phyloP scores from a whole-genome alignment of 2,113 vertebrate species.

The Nipponia nippon region DNA sequence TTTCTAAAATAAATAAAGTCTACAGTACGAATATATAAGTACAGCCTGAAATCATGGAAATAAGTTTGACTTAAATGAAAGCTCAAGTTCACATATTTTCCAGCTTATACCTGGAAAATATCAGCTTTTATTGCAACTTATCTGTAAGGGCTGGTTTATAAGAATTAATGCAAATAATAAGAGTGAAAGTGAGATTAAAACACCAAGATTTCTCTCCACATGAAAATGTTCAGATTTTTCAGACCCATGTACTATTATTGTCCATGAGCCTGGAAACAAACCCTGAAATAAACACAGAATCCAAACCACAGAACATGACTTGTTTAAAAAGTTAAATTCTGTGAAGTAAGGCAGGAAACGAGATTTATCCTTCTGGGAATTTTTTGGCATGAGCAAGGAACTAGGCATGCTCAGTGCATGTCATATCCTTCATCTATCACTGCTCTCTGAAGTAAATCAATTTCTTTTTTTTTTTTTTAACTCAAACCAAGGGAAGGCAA shows the following conservation, averaged over 20 bases:
- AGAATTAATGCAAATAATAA: conserved; percentile 75
- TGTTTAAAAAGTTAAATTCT: conserved; percentile 82
- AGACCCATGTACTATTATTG: conserved; percentile 66
- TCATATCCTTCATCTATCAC: conserved; percentile 86
- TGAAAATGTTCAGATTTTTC: conserved; percentile 69
- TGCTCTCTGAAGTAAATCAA: conserved; percentile 78
- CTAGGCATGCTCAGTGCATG: conserved; percentile 84
- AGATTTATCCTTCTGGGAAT: conserved; percentile 86
- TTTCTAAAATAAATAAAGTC: conserved; percentile 67
- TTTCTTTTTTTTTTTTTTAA: conserved; percentile 33
- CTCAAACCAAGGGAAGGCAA: conserved; percentile 75
- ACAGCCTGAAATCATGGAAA: conserved; percentile 64
- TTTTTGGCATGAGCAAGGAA: conserved; percentile 80
- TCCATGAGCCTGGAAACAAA: conserved; percentile 73
- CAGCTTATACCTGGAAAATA: conserved; percentile 74
- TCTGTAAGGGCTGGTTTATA: conserved; percentile 59
- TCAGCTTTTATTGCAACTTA: conserved; percentile 70
- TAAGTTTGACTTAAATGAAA: conserved; percentile 56
- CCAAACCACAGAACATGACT: conserved; percentile 83
- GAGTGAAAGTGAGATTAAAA: conserved; percentile 68
- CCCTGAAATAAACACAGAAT: conserved; percentile 77
- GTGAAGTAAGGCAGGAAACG: conserved; percentile 88
- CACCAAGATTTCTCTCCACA: conserved; percentile 60
- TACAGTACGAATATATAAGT: background rate
- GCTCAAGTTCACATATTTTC: conserved; percentile 64